These are phyloP conservation scores for Thunnus maccoyii DNA, from an alignment of 2,113 vertebrate species.

Conservation along the genomic window DNA sequence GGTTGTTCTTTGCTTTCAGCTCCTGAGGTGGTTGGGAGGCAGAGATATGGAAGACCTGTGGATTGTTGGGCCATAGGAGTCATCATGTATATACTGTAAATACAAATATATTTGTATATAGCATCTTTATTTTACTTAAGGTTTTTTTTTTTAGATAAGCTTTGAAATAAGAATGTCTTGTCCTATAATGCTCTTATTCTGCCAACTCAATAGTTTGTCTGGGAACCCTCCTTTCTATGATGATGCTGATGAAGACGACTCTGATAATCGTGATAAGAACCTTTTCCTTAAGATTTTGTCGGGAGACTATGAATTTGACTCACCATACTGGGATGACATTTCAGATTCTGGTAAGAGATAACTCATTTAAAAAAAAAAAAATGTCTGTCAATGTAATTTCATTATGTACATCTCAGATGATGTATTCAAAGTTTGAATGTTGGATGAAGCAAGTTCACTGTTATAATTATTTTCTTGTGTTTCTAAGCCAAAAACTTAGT, in stretches of 20 bases:
- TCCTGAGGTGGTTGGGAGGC: slow-evolving; percentile 95
- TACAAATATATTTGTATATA: slow-evolving; percentile 16
- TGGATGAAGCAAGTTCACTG: not conserved
- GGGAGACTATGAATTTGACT: slow-evolving; percentile 97
- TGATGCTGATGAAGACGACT: slow-evolving; percentile 95
- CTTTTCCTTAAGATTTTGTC: slow-evolving; percentile 98
- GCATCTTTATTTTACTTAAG: no score
- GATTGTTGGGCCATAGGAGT: slow-evolving; percentile 99
- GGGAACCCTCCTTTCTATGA: slow-evolving; percentile 99
- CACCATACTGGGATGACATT: slow-evolving; percentile 99
- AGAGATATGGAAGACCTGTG: slow-evolving; percentile 95
- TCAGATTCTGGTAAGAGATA: slow-evolving; percentile 91
- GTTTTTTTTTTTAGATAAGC: no score
- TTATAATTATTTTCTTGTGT: slow-evolving; percentile 13
- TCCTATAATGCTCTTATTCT: slow-evolving; percentile 1
- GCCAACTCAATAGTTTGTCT: slow-evolving; percentile 87
- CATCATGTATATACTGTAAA: slow-evolving; percentile 99
- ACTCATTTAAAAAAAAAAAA: not conserved
- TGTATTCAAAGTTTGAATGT: not conserved
- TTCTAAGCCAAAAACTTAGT: slow-evolving; percentile 94
- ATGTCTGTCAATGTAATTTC: not conserved
- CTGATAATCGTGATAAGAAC: slow-evolving; percentile 96
- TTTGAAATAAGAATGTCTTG: not conserved
- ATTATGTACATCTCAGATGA: not conserved
- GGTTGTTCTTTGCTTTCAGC: slow-evolving; percentile 80